Conservation (phyloP, 2,888 invertebrate species). For the Lasioglossum morio region DNA sequence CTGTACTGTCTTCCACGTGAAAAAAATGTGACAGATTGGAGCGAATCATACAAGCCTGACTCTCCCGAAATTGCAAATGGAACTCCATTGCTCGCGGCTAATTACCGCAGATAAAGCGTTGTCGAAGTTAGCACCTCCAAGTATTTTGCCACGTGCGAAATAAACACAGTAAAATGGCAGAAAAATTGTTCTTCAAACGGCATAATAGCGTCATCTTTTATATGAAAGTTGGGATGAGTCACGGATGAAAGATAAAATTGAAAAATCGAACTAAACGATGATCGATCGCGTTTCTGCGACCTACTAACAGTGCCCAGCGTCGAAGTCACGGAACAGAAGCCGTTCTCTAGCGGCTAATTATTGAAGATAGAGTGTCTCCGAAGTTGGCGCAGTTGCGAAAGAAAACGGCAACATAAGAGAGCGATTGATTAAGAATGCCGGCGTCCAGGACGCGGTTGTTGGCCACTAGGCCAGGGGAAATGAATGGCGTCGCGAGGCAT, state of each 20-base stretch:
- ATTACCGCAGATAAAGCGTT: background rate
- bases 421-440: conserved; percentile 19
- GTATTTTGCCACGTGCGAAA: too few relatives aligned
- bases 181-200: too few relatives aligned
- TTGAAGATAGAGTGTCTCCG: background rate
- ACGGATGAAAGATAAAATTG: background rate
- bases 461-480: conserved; percentile 43
- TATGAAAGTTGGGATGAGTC: too few relatives aligned
- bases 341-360: background rate
- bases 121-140: too few relatives aligned
- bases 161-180: too few relatives aligned
- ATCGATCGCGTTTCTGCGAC: background rate
- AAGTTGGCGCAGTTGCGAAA: background rate
- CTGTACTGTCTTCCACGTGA: too few relatives aligned
- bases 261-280: background rate
- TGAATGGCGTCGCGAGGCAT: conserved; percentile 17
- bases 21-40: too few relatives aligned
- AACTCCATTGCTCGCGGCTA: background rate
- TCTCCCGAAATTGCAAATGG: too few relatives aligned
- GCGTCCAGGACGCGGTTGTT: conserved; percentile 25
- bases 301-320: background rate
- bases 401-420: background rate
- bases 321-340: background rate
- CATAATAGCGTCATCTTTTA: too few relatives aligned
- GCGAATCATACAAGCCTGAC: too few relatives aligned